Evolutionary conservation across 2,113 vertebrate genomes (phyloP).

Genomic region (Syngnathoides biaculeatus): DNA sequence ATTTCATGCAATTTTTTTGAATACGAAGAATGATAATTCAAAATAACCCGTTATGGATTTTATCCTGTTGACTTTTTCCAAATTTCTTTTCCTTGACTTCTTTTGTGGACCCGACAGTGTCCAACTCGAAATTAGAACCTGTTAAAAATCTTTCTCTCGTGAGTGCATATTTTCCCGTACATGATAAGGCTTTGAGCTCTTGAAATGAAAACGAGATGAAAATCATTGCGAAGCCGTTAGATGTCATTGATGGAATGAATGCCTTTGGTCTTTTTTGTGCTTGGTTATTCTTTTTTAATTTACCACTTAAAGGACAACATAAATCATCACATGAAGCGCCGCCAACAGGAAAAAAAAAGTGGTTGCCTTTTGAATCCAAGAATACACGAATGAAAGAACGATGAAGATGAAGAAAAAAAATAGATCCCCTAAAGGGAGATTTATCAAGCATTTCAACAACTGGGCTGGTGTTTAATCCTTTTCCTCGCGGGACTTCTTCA

Average conservation of each 20-base stretch:
- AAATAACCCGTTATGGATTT: not conserved
- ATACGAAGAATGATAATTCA: too few species aligned
- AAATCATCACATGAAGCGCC: not conserved
- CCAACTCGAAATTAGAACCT: not conserved
- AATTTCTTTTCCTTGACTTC: not conserved
- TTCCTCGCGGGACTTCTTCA: not conserved
- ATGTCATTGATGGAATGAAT: constrained; percentile 6
- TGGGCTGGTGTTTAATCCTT: not conserved
- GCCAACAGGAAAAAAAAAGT: not conserved
- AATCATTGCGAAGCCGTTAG: not conserved
- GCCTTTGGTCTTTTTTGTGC: constrained; percentile 2
- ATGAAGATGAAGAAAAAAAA: not conserved
- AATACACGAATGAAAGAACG: constrained; percentile 2
- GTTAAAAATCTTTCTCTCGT: not conserved
- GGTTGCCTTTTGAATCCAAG: not conserved
- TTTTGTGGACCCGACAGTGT: not conserved
- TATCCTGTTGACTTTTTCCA: not conserved
- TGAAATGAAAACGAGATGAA: not conserved
- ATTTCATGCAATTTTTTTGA: too few species aligned
- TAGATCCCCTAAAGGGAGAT: not conserved
- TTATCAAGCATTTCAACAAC: not conserved
- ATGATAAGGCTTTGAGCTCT: not conserved
- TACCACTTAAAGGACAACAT: not conserved
- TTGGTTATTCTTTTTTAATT: not conserved
- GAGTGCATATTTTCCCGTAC: not conserved